Base-by-base conservation (phyloP, 1,140 invertebrate genomes). In the Microplitis mediator region DNA sequence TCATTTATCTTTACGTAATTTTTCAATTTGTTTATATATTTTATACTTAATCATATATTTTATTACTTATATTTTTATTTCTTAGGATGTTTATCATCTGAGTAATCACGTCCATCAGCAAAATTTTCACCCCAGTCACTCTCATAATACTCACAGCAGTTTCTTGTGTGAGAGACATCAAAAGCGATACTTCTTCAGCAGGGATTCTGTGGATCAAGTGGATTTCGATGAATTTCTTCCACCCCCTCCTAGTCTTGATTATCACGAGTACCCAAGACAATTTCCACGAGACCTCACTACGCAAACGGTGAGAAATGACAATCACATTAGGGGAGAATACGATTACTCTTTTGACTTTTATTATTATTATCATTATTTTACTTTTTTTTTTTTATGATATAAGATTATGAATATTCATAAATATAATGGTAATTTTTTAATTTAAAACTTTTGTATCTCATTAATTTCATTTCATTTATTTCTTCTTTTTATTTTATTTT, bases 231-330 rank as follows among this genome's bases (percentile, higher is more conserved):
- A 86, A 69, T 84, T 86, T 36, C 65, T 84, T 32, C 82, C 84
- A 6, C 82, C 85, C 0, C 84, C 81, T 0, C 81, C 84, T 0
- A 80, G 82, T 66, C 74, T 83, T 35, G 84, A 84, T 65, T 84
- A 83, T 69, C 82, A 85, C 70, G 81, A 86, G 51, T 87, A 82
- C 75, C 75, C 83, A 16, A 74, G 83, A 77, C 79, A 83, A 72
- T 80, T 89, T 70, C 86, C 88, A 23, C 82, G 88, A 16, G 86
- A 89, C 74, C 78, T 87, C 23, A 88, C 89, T 31, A 86, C 87
- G 66, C 86, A 89, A 76, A 89, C 90, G 83, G 85, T 86, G 76
- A 75, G 65, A 8, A 71, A 56, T 34, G 13, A 52, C 39, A 63
- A 61, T 70, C 45, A 23, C 32, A 14, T 31, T 9, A 58, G 11